These are phyloP conservation scores for Amblyjoppa fuscipennis DNA, from an alignment of 2,888 invertebrate species.

Conservation along the genomic window DNA sequence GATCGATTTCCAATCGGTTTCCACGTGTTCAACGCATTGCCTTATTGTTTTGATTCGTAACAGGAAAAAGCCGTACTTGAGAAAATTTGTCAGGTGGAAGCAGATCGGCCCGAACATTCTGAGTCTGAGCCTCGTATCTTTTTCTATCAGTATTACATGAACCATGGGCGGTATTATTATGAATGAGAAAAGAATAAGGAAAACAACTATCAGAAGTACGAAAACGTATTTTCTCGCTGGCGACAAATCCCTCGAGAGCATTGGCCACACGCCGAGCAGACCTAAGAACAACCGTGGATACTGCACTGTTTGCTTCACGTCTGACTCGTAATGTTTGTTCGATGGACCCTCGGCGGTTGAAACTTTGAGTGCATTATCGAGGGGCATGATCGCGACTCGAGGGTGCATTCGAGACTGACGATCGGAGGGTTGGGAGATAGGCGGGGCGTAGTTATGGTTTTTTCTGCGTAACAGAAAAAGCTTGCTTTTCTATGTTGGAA, in stretches of 20 bases:
- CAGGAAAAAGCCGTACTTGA: slow-evolving; percentile 58
- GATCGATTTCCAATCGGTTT: too few species aligned
- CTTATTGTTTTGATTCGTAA: slow-evolving; percentile 45
- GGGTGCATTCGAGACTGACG: background rate
- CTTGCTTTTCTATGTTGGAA: too few species aligned
- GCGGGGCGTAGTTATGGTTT: background rate
- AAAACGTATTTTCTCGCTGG: slow-evolving; percentile 6
- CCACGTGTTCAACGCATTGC: slow-evolving; percentile 53
- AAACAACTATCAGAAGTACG: too few species aligned
- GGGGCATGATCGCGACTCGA: background rate
- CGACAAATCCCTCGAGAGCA: slow-evolving; percentile 47
- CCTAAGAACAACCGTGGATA: slow-evolving; percentile 52
- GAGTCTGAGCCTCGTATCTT: slow-evolving; percentile 37
- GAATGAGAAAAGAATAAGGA: slow-evolving; percentile 17
- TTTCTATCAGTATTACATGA: slow-evolving; percentile 54
- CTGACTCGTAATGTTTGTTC: slow-evolving; percentile 21
- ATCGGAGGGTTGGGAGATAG: background rate
- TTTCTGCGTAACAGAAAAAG: background rate
- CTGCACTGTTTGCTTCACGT: slow-evolving; percentile 22
- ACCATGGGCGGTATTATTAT: slow-evolving; percentile 50
- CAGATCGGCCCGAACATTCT: slow-evolving; percentile 60
- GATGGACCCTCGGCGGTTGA: background rate
- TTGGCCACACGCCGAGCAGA: slow-evolving; percentile 58
- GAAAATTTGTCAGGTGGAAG: slow-evolving; percentile 56
- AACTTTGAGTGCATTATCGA: background rate